phyloP scores from a whole-genome alignment of 2,888 invertebrate species.

The Polymixis lichenea region DNA sequence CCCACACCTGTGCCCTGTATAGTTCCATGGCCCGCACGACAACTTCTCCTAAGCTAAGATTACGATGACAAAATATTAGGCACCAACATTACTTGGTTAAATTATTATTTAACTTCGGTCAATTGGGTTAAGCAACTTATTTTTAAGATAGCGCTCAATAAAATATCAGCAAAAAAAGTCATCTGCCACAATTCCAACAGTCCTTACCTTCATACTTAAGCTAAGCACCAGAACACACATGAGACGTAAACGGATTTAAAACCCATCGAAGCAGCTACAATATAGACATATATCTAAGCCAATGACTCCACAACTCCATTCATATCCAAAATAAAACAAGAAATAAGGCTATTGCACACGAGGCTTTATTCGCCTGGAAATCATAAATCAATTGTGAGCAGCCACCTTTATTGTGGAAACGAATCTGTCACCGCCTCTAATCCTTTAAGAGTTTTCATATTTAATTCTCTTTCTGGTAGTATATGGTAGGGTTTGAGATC shows the following conservation, averaged over 20 bases:
- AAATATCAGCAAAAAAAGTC: conserved; percentile 3
- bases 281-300: conserved; percentile 63
- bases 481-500: conserved; percentile 51
- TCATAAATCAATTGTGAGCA: conserved; percentile 86
- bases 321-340: conserved; percentile 66
- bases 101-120: neutral
- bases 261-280: conserved; percentile 55
- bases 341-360: conserved; percentile 57
- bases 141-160: neutral
- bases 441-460: conserved; percentile 86
- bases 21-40: too few species aligned
- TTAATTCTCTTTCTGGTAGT: conserved; percentile 72
- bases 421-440: conserved; percentile 86
- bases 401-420: conserved; percentile 82
- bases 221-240: conserved; percentile 37
- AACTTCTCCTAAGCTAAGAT: too few species aligned
- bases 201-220: neutral
- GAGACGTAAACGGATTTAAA: conserved; percentile 52
- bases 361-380: conserved; percentile 83
- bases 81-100: neutral
- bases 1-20: too few species aligned
- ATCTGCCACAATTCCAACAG: neutral
- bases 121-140: neutral
- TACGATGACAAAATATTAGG: too few species aligned
- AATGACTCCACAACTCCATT: conserved; percentile 68